These are phyloP conservation scores for Alouatta palliata DNA, from an alignment of 2,113 vertebrate species.

Conservation along the genomic window DNA sequence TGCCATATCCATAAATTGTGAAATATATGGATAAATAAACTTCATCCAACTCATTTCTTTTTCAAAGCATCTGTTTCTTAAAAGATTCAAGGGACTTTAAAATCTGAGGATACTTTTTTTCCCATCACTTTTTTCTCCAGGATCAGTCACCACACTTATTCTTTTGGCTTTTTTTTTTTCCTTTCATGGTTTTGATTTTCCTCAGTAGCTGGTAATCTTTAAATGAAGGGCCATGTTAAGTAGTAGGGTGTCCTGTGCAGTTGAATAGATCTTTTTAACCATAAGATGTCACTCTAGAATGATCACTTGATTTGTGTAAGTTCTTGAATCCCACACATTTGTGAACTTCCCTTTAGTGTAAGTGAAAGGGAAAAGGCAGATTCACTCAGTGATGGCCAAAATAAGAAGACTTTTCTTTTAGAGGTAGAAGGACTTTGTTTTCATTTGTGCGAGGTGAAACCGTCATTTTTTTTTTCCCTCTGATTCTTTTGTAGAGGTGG, in stretches of 20 bases:
- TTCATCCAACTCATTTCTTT: background rate
- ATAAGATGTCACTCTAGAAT: background rate
- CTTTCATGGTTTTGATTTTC: background rate
- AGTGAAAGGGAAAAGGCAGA: background rate
- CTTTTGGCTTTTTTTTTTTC: background rate
- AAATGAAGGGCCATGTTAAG: background rate
- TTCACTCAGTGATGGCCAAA: background rate
- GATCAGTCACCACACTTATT: background rate
- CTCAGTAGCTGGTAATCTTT: background rate
- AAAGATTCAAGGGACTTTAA: conserved; percentile 29
- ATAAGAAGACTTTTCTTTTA: background rate
- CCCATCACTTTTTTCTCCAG: background rate
- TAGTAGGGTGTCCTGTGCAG: background rate
- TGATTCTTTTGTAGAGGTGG: background rate
- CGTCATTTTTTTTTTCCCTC: background rate
- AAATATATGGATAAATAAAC: background rate
- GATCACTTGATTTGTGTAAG: background rate
- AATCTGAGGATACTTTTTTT: background rate
- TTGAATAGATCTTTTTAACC: background rate
- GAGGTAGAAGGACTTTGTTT: background rate
- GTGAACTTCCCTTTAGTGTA: background rate
- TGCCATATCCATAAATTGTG: no score
- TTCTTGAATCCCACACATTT: background rate
- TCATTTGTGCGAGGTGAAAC: background rate
- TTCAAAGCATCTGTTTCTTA: background rate